Conservation (phyloP, 2,113 vertebrate genomes). For the Petaurus breviceps region DNA sequence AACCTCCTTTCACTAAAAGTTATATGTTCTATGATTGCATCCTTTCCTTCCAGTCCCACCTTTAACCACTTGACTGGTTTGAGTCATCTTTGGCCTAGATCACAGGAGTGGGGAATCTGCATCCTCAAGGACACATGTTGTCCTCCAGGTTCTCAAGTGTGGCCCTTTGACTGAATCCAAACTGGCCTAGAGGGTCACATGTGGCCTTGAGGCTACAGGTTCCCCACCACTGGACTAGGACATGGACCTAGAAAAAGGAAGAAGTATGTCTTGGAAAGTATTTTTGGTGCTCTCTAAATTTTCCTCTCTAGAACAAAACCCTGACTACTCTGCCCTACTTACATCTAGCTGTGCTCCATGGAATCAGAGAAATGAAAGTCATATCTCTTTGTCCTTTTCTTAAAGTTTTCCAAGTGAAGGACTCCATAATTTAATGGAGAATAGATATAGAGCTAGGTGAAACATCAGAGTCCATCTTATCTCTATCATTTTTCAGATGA, state of each 20-base stretch:
- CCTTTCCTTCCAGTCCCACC: not conserved
- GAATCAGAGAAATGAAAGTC: not conserved
- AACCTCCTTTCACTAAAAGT: not conserved
- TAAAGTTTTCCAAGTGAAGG: not conserved
- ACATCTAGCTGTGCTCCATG: not conserved
- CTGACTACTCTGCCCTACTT: not conserved
- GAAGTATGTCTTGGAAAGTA: not conserved
- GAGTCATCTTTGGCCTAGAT: not conserved
- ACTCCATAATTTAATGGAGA: not conserved
- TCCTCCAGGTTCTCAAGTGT: no score
- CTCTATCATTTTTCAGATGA: not conserved
- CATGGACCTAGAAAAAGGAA: not conserved
- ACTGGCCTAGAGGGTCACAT: no score
- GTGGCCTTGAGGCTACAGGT: no score
- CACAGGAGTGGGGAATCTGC: no score
- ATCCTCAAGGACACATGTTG: no score
- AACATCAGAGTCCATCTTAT: not conserved
- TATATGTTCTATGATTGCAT: not conserved
- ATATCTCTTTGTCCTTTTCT: not conserved
- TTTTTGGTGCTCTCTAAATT: not conserved
- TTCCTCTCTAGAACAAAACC: not conserved
- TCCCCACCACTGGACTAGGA: not conserved
- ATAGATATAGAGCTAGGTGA: not conserved
- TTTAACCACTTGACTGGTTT: not conserved
- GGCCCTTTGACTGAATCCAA: no score